Evolutionary conservation across 2,888 invertebrate genomes (phyloP), one percentile per base, ranked within the genome.

Genomic region (Melangyna quadrimaculata): DNA sequence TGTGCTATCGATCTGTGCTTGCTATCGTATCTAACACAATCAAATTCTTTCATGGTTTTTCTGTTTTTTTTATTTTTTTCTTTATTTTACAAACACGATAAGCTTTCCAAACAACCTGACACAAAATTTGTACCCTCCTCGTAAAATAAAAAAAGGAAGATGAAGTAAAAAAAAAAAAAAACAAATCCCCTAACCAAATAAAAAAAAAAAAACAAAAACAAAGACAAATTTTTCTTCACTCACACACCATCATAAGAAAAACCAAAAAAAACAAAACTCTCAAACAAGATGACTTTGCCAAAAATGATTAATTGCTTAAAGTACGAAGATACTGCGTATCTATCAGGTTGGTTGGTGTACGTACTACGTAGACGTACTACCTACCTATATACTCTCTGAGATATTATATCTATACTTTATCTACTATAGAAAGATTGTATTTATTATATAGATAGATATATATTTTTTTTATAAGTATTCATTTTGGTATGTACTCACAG

Each of bases 401-500:
- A 51, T 27, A 63, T n/a, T 45, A 32, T 12, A 29, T 12, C 0
- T 27, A 45, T 0, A 3, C 6, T 43, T 6, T 63, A 61, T 7
- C 9, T 27, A 43, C 53, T 65, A 35, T 43, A 67, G 27, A 48
- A 53, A 63, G 24, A 19, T n/a, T n/a, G n/a, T n/a, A n/a, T n/a
- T n/a, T 19, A 32, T n/a, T 6, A 40, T 63, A 63, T 40, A 70
- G 9, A 32, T 35, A 43, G 32, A 24, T 43, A 63, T 65, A 40
- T 67, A 57, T 51, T 22, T 51, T 29, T 65, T 29, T 24, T 24
- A 63, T 63, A 63, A 27, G 45, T 67, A 53, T 75, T 37, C 59
- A 77, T 83, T 51, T 79, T 67, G 77, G 77, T 75, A 81, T 75
- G 75, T 94, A 95, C 95, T 95, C 94, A 95, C 95, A 94, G 95